Percentiles rank a stretch among this genome's conserved stretches.
phyloP scores from a whole-genome alignment of 2,797 vertebrate genomes.

The Pseudomugil tenellus region DNA sequence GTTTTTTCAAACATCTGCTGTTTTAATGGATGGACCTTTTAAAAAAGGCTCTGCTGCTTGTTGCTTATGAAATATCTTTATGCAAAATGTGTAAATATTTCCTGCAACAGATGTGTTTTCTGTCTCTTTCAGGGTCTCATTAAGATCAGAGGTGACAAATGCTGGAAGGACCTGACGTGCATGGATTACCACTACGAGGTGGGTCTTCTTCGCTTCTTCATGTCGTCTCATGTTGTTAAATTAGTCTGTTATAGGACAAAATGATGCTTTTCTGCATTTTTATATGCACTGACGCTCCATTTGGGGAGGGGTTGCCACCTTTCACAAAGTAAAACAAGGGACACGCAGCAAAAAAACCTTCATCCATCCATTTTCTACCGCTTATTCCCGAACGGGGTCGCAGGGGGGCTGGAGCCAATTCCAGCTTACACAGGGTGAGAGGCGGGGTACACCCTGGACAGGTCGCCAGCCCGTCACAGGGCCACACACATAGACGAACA shows the following conservation, averaged over 20 bases:
- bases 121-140: conserved; percentile 78
- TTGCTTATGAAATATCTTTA: not conserved
- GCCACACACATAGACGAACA: too few species aligned
- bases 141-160: conserved; percentile 84
- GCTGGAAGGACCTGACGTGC: conserved; percentile 84
- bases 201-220: conserved; percentile 12
- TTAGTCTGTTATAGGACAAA: not conserved
- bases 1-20: not conserved
- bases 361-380: too few species aligned
- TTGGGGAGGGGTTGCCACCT: too few species aligned
- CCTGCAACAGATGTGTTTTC: not conserved
- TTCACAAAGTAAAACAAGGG: too few species aligned
- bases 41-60: not conserved
- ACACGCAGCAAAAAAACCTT: too few species aligned
- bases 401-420: too few species aligned
- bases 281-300: too few species aligned
- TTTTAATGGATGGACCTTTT: not conserved
- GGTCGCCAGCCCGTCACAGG: too few species aligned
- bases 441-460: too few species aligned
- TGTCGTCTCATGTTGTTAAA: not conserved
- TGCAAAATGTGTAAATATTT: not conserved
- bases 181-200: conserved; percentile 88
- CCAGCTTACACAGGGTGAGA: too few species aligned
- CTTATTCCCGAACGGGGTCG: too few species aligned
- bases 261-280: not conserved